Evolutionary conservation across 2,888 invertebrate genomes (phyloP), one percentile per base, ranked within the genome.

Genomic region (Xylophagus ater): DNA sequence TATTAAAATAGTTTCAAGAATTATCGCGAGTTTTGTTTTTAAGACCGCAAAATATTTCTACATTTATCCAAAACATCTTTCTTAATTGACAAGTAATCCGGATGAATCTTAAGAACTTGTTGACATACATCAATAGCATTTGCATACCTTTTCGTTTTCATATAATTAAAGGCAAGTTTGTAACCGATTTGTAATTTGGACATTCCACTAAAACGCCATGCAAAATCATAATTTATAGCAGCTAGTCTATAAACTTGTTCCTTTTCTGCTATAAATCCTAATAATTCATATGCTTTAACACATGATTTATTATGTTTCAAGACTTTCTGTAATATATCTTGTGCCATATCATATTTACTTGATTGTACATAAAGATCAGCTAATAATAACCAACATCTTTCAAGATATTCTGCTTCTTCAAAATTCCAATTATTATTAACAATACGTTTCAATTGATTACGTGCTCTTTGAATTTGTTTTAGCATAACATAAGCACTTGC

Each of bases 61-160:
- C 84, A 81, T 57, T 96, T 96, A 49, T 96, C 94, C 47, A 96
- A 68, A 49, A 97, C 85, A 51, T 97, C 96, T 58, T 90, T 93
- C 48, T 76, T 80, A 33, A 97, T 83, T 53, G 87, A 84, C 0
- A 89, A 84, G 62, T 92, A 94, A 46, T 90, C 87, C 0, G 93
- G 88, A 59, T 81, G 83, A 18, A 74, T 68, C 49, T 74, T 76
- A 26, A 93, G 62, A 8, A 94, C 83, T 53, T 85, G 77, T 48
- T 90, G 81, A 47, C 89, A 88, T 1, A 86, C 78, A 49, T 93
- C 87, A 43, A 97, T 89, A 13, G 96, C 92, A 53, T 93, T 89
- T 0, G 92, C 88, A 61, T 81, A 82, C 32, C 73, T 61, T 62
- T 90, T 93, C 9, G 82, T 80, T 58, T 96, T 97, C 65, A 96